Percentiles rank a stretch among this genome's conserved stretches.
These are phyloP conservation scores for Setipinna tenuifilis DNA, from an alignment of 2,797 vertebrate genomes.

Conservation along the genomic window DNA sequence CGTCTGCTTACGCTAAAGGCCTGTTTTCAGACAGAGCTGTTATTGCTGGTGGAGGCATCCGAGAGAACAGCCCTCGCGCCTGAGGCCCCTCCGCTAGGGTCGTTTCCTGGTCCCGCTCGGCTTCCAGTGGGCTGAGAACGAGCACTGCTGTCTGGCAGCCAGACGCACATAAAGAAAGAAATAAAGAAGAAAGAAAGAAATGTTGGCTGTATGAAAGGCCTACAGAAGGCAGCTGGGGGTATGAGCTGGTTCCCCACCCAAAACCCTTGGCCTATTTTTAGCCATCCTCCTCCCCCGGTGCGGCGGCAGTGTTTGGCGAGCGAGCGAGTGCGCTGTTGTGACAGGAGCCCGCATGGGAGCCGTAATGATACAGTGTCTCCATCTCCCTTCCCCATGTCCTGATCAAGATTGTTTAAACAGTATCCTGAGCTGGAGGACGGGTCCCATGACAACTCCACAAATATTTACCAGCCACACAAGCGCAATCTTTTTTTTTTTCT, in stretches of 20 bases:
- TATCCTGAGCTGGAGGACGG: slow-evolving; percentile 73
- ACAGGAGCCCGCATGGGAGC: slow-evolving; percentile 73
- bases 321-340: slow-evolving; percentile 67
- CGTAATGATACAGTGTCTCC: slow-evolving; percentile 74
- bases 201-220: neutral
- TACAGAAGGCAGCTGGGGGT: neutral
- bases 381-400: slow-evolving; percentile 65
- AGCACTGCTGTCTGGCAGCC: neutral
- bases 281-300: slow-evolving; percentile 50
- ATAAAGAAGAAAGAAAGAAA: neutral
- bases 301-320: slow-evolving; percentile 61
- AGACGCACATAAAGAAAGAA: slow-evolving; percentile 3
- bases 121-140: slow-evolving; percentile 48
- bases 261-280: slow-evolving; percentile 67
- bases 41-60: slow-evolving; percentile 24
- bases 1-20: slow-evolving; percentile 33
- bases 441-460: slow-evolving; percentile 83
- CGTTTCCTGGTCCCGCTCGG: slow-evolving; percentile 49
- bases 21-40: slow-evolving; percentile 60
- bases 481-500: slow-evolving; percentile 51
- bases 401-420: slow-evolving; percentile 82
- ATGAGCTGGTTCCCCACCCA: slow-evolving; percentile 19
- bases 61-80: slow-evolving; percentile 45
- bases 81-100: slow-evolving; percentile 28
- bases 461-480: slow-evolving; percentile 77